These are phyloP conservation scores for Agriopis marginaria DNA, from an alignment of 2,888 invertebrate genomes.

Conservation along the genomic window DNA sequence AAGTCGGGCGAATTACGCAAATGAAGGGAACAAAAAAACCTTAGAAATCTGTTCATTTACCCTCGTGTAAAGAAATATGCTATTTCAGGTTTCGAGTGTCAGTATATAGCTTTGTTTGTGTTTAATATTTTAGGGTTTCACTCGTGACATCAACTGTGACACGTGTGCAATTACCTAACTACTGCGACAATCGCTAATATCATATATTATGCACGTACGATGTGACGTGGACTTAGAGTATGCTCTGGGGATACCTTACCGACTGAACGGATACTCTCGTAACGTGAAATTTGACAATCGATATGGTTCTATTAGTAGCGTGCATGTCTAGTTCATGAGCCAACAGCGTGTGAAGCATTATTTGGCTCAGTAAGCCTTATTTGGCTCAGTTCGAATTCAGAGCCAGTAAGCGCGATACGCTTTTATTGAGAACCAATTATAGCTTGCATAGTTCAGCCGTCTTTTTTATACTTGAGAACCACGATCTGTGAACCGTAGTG, in stretches of 20 bases:
- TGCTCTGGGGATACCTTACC: background rate
- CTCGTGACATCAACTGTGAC: background rate
- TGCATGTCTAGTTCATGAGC: too few species aligned
- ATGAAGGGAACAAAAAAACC: too few species aligned
- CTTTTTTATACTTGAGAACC: too few species aligned
- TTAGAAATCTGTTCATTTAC: too few species aligned
- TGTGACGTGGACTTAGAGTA: background rate
- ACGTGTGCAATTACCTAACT: background rate
- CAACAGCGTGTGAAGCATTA: too few species aligned
- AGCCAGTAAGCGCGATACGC: background rate
- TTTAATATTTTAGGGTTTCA: background rate
- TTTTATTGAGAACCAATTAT: too few species aligned
- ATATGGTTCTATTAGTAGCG: too few species aligned
- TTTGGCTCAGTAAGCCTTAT: background rate
- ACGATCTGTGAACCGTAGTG: too few species aligned
- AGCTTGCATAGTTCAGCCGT: too few species aligned
- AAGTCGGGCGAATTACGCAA: too few species aligned
- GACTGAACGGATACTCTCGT: background rate
- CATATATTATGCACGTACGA: conserved; percentile 1
- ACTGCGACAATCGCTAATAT: background rate
- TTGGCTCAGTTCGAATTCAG: background rate
- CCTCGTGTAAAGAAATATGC: background rate
- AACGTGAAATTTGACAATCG: background rate
- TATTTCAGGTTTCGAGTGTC: background rate
- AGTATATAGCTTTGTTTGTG: too few species aligned